Conservation (phyloP, 2,888 invertebrate species). For the Prostheceraeus crozeri region DNA sequence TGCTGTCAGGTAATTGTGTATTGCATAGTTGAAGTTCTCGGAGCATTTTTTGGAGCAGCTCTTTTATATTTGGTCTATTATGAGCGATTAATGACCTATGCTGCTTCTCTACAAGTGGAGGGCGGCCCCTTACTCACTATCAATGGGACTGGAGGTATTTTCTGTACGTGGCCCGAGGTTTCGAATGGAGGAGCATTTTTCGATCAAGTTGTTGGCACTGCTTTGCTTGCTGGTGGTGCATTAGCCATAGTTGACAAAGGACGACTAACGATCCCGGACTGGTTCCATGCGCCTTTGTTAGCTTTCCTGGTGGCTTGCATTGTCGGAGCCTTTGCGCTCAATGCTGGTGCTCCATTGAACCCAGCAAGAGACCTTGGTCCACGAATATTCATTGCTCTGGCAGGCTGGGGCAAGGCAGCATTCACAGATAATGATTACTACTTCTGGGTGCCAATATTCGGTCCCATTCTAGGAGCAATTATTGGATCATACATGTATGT, state of each 20-base stretch:
- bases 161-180: conserved; percentile 59
- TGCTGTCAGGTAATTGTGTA: conserved; percentile 28
- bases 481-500: conserved; percentile 37
- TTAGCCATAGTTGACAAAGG: conserved; percentile 36
- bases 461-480: conserved; percentile 40
- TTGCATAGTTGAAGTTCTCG: conserved; percentile 31
- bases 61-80: conserved; percentile 38
- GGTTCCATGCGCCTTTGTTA: conserved; percentile 32
- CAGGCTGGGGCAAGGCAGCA: conserved; percentile 37
- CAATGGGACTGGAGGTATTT: conserved; percentile 59
- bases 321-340: conserved; percentile 33
- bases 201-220: conserved; percentile 38
- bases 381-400: conserved; percentile 32
- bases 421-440: conserved; percentile 37
- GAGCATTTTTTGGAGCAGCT: conserved; percentile 38
- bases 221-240: conserved; percentile 35
- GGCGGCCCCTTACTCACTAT: no score
- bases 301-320: conserved; percentile 33
- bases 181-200: conserved; percentile 30
- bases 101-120: no score
- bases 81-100: conserved; percentile 31
- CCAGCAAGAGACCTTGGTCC: conserved; percentile 40
- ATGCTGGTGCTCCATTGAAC: conserved; percentile 39
- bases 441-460: conserved; percentile 41
- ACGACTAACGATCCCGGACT: conserved; percentile 31